These are phyloP conservation scores for Athrips mouffetella DNA, from an alignment of 2,888 invertebrate genomes.

Conservation along the genomic window DNA sequence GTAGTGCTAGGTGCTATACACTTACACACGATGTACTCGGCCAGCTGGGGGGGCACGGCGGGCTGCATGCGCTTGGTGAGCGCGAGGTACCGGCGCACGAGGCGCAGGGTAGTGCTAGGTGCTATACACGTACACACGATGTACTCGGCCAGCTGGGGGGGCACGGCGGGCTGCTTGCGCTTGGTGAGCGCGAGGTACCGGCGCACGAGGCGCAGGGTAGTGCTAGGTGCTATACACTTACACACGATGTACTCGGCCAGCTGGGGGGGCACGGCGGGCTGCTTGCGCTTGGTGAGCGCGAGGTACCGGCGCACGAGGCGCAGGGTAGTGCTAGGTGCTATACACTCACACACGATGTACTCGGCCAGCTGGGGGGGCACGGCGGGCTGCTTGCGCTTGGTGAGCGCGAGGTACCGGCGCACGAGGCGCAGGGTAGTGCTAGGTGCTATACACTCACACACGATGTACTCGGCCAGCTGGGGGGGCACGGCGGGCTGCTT, in stretches of 20 bases:
- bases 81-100: slow-evolving; percentile 95
- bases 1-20: too few species aligned
- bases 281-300: too few species aligned
- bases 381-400: too few species aligned
- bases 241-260: slow-evolving; percentile 98
- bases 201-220: slow-evolving; percentile 92
- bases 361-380: too few species aligned
- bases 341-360: too few species aligned
- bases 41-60: slow-evolving; percentile 89
- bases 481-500: slow-evolving; percentile 92
- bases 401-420: too few species aligned
- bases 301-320: too few species aligned
- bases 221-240: slow-evolving; percentile 98
- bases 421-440: too few species aligned
- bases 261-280: too few species aligned
- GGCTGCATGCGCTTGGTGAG: slow-evolving; percentile 95
- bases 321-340: too few species aligned
- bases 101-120: slow-evolving; percentile 91
- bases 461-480: slow-evolving; percentile 91
- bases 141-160: slow-evolving; percentile 96
- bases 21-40: slow-evolving; percentile 90
- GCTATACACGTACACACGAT: slow-evolving; percentile 98
- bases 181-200: slow-evolving; percentile 95
- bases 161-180: too few species aligned
- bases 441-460: slow-evolving; percentile 80